These are phyloP conservation scores for Erebia ligea DNA, from an alignment of 2,888 invertebrate species.

Conservation along the genomic window DNA sequence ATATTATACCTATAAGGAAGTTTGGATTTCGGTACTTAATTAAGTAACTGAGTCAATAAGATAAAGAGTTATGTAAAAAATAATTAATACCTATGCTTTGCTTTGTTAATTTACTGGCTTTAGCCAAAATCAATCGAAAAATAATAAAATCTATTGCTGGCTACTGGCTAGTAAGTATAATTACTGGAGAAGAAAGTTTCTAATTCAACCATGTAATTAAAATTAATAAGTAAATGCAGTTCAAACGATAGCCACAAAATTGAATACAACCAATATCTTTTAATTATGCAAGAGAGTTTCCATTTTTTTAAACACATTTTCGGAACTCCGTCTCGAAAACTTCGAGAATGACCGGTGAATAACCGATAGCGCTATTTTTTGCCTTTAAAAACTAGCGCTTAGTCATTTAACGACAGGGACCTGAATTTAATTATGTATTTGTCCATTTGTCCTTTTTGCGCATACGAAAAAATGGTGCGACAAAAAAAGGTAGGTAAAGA, in stretches of 20 bases:
- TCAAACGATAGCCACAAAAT: no score
- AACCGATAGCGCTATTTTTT: slow-evolving; percentile 30
- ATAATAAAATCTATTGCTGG: no score
- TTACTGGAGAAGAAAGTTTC: not conserved
- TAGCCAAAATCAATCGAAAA: no score
- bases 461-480: slow-evolving; percentile 20
- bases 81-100: no score
- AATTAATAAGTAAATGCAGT: no score
- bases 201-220: no score
- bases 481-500: slow-evolving; percentile 22
- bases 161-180: no score
- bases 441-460: slow-evolving; percentile 27
- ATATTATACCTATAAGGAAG: no score
- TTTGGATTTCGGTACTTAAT: no score
- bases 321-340: not conserved
- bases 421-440: slow-evolving; percentile 33
- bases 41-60: no score
- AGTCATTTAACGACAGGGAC: slow-evolving; percentile 35
- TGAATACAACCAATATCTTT: not conserved
- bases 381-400: slow-evolving; percentile 22
- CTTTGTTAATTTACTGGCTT: no score
- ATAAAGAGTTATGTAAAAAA: no score
- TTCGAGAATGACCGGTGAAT: slow-evolving; percentile 6
- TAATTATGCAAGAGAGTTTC: not conserved
- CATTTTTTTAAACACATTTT: not conserved